Evolutionary conservation across 2,113 vertebrate species (phyloP), one percentile per base, ranked within the genome.

Genomic region (Apteryx owenii): DNA sequence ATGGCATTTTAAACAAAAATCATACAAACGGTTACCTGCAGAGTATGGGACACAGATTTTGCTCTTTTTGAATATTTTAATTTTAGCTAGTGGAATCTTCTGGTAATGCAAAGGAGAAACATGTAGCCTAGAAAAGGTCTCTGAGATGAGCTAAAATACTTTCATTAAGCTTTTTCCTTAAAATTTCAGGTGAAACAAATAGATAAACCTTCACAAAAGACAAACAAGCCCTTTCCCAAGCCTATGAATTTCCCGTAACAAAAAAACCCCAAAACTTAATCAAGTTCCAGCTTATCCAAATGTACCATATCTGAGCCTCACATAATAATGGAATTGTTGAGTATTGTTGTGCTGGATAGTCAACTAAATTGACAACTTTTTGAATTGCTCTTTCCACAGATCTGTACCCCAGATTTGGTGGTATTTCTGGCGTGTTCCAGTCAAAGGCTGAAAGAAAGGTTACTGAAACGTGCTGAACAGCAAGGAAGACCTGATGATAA

Each of bases 401-500:
- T 99, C 93, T 99, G 99, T 85, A 99, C 98, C 31, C 99, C 99
- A 3, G 99, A 99, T 98, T 98, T 99, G 96, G 99, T 99, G 93
- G 98, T 99, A 44, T 99, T 99, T 97, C 98, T 99, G 97, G 98
- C 99, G 65, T 99, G 99, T 80, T 98, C 99, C 90, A 99, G 98
- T 95, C 99, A 99, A 96, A 98, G 97, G 50, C 98, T 99, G 97
- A 99, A 99, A 96, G 99, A 99, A 96, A 98, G 99, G 29, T 97
- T 99, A 85, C 98, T 99, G 97, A 99, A 98, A 88, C 98, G 99
- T 7, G 99, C 99, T 0, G 99, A 99, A 87, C 99, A 99, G 90
- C 99, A 99, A 84, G 99, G 99, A 5, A 98, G 99, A 26, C 99
- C 99, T 3, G 99, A 99, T 12, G 99, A 99, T 98, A 99, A 99